Evolutionary conservation across 1,140 invertebrate species (phyloP).

Genomic region (Carposina sasakii): DNA sequence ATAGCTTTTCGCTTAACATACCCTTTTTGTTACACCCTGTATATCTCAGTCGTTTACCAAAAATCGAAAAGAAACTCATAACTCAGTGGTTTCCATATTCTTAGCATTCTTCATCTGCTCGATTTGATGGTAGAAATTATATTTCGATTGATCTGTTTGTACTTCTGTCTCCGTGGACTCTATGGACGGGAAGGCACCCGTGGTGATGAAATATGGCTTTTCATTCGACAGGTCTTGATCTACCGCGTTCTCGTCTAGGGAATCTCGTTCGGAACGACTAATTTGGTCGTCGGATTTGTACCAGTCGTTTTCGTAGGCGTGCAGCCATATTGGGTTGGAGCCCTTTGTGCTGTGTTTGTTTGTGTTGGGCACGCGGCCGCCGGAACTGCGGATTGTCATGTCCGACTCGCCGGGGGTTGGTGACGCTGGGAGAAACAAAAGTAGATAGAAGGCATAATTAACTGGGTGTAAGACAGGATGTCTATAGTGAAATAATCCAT

Average conservation of each 20-base stretch:
- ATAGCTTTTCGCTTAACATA: too few relatives aligned
- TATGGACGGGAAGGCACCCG: constrained; percentile 69
- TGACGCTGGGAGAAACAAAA: constrained; percentile 48
- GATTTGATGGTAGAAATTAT: constrained; percentile 77
- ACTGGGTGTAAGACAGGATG: too few relatives aligned
- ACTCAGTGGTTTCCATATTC: constrained; percentile 90
- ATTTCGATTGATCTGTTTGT: constrained; percentile 75
- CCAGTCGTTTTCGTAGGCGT: constrained; percentile 95
- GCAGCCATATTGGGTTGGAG: constrained; percentile 96
- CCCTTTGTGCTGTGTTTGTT: constrained; percentile 95
- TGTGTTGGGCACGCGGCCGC: constrained; percentile 90
- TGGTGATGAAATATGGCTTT: constrained; percentile 73
- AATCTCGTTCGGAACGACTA: constrained; percentile 83
- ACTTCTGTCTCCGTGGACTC: constrained; percentile 58
- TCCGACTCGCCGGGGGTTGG: constrained; percentile 78
- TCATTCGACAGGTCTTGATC: constrained; percentile 75
- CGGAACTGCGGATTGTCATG: constrained; percentile 78
- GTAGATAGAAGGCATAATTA: too few relatives aligned
- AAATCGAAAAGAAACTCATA: constrained; percentile 64
- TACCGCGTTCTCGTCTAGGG: constrained; percentile 89
- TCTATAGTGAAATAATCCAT: too few relatives aligned
- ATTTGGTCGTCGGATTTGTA: constrained; percentile 87
- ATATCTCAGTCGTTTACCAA: too few relatives aligned
- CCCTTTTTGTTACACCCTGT: too few relatives aligned
- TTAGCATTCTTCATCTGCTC: constrained; percentile 79